A percentile compares a stretch with the other conserved stretches of the same genome.
Conservation (phyloP, 2,113 vertebrate genomes). For the Callipepla squamata region DNA sequence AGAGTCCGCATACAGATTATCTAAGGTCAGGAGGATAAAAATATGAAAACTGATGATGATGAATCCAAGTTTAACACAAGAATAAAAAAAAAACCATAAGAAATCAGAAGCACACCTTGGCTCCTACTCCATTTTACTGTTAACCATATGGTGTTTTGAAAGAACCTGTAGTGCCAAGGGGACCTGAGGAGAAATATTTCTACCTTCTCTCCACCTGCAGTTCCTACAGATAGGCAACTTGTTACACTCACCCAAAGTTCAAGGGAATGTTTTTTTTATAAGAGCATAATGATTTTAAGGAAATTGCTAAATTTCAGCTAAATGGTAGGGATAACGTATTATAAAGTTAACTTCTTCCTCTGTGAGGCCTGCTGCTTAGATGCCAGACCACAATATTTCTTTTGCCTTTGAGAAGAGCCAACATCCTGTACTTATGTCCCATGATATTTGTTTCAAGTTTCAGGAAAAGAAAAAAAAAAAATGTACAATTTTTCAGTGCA, state of each 20-base stretch:
- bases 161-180: background rate
- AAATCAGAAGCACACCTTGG: background rate
- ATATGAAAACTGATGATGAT: background rate
- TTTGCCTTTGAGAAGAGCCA: constrained; percentile 47
- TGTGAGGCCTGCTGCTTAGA: background rate
- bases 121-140: background rate
- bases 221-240: background rate
- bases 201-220: background rate
- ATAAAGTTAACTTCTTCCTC: background rate
- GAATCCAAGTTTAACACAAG: background rate
- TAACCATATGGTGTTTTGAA: background rate
- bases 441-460: background rate
- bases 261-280: background rate
- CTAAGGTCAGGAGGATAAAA: background rate
- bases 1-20: background rate
- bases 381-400: background rate
- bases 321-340: background rate
- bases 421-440: background rate
- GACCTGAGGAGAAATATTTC: background rate
- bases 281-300: background rate
- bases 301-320: background rate
- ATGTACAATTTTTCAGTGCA: accelerated
- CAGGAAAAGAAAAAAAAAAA: background rate
- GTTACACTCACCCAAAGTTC: background rate
- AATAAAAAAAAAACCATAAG: background rate